These are phyloP conservation scores for Automeris io DNA, from an alignment of 2,888 invertebrate species.

Conservation along the genomic window DNA sequence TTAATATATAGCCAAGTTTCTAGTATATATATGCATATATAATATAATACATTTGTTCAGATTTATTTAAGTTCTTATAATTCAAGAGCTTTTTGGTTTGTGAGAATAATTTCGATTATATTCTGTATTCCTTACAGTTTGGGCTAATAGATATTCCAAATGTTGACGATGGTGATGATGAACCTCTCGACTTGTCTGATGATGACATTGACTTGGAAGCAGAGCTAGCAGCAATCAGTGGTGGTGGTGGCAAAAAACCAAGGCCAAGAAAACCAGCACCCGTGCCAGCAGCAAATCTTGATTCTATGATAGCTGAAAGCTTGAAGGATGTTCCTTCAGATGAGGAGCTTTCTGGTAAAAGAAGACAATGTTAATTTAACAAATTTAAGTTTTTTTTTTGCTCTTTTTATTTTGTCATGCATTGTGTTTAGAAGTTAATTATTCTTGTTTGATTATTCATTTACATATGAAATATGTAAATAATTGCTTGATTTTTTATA, in stretches of 20 bases:
- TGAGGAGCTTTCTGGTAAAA: constrained; percentile 72
- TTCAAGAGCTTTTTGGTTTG: constrained; percentile 60
- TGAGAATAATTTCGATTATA: constrained; percentile 65
- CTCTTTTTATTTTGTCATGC: no score
- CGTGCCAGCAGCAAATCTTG: constrained; percentile 78
- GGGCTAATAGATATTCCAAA: constrained; percentile 86
- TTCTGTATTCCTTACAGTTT: constrained; percentile 80
- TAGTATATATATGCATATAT: no score
- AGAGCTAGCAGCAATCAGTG: constrained; percentile 85
- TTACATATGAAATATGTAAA: no score
- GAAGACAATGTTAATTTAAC: no score
- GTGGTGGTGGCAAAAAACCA: constrained; percentile 47
- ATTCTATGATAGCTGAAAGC: constrained; percentile 87
- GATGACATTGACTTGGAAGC: constrained; percentile 91
- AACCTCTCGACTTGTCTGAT: constrained; percentile 68
- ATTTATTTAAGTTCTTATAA: no score
- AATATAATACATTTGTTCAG: no score
- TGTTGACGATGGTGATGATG: constrained; percentile 70
- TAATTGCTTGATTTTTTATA: no score
- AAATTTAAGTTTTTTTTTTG: no score
- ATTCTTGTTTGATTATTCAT: no score
- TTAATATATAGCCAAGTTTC: no score
- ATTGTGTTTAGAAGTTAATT: no score
- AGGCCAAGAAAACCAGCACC: constrained; percentile 49
- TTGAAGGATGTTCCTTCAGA: constrained; percentile 86